These are phyloP conservation scores for Cyprinus carpio DNA, from an alignment of 2,113 vertebrate genomes.

Conservation along the genomic window DNA sequence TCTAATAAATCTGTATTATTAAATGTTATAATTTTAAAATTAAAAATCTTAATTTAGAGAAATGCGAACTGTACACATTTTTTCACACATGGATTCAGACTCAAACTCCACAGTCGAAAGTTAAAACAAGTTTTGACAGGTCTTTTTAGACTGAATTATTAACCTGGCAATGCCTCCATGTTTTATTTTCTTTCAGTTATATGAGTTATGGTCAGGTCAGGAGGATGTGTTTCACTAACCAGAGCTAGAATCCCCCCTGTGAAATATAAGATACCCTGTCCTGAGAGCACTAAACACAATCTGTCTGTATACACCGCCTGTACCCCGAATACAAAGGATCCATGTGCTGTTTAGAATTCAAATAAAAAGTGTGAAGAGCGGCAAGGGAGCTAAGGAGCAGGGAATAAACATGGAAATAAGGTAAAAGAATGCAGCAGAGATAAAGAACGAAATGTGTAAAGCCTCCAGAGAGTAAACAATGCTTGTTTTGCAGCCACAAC, in stretches of 20 bases:
- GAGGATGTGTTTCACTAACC: slow-evolving; percentile 36
- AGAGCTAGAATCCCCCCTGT: slow-evolving; percentile 42
- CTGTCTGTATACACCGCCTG: slow-evolving; percentile 56
- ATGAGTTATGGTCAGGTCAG: slow-evolving; percentile 30
- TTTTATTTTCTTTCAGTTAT: slow-evolving; percentile 34
- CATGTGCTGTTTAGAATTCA: slow-evolving; percentile 71
- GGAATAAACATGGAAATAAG: slow-evolving; percentile 74
- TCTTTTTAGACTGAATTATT: slow-evolving; percentile 11
- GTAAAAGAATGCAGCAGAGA: slow-evolving; percentile 69
- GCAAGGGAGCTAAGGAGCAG: slow-evolving; percentile 57
- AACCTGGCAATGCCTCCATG: background rate
- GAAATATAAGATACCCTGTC: slow-evolving; percentile 20
- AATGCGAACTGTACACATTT: background rate
- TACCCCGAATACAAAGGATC: slow-evolving; percentile 66
- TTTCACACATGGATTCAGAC: background rate
- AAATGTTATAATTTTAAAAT: background rate
- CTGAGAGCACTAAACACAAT: slow-evolving; percentile 14
- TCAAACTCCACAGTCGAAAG: background rate
- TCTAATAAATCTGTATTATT: background rate
- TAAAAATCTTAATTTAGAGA: background rate
- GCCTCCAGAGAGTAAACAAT: slow-evolving; percentile 58
- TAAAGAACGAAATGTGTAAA: slow-evolving; percentile 65
- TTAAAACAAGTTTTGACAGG: background rate
- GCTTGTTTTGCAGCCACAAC: slow-evolving; percentile 60
- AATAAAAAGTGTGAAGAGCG: slow-evolving; percentile 70